Percentiles rank a stretch among this genome's conserved stretches.
These are phyloP conservation scores for Meganola albula DNA, from an alignment of 2,888 invertebrate genomes.

Conservation along the genomic window DNA sequence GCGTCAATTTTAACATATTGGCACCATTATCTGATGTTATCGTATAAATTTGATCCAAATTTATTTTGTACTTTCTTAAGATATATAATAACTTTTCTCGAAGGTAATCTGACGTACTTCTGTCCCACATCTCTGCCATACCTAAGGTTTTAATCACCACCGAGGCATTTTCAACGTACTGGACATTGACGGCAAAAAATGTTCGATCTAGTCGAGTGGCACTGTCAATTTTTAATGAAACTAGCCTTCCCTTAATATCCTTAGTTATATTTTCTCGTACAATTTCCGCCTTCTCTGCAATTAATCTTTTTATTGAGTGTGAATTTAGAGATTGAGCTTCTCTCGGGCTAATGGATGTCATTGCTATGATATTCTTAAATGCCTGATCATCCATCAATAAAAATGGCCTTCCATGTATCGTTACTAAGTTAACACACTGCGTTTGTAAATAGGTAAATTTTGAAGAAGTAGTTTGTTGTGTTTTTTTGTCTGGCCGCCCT, in stretches of 20 bases:
- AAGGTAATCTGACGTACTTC: slow-evolving; percentile 8
- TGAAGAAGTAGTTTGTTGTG: slow-evolving; percentile 1
- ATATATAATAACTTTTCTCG: slow-evolving; percentile 6
- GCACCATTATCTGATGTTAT: slow-evolving; percentile 11
- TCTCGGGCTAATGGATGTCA: neutral
- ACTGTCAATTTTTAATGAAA: slow-evolving; percentile 5
- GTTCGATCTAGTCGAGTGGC: slow-evolving; percentile 6
- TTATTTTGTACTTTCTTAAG: neutral
- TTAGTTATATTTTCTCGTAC: slow-evolving; percentile 5
- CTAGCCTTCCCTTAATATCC: slow-evolving; percentile 4
- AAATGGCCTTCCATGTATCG: slow-evolving; percentile 2
- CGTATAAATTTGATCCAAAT: slow-evolving; percentile 5
- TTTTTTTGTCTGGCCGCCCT: slow-evolving; percentile 1
- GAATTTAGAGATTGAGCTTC: slow-evolving; percentile 1
- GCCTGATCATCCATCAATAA: slow-evolving; percentile 3
- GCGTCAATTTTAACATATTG: slow-evolving; percentile 12
- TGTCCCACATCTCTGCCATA: slow-evolving; percentile 5
- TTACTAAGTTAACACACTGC: slow-evolving; percentile 4
- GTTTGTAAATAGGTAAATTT: slow-evolving; percentile 1
- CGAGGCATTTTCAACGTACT: slow-evolving; percentile 6
- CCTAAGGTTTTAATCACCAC: slow-evolving; percentile 7
- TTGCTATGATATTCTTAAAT: slow-evolving; percentile 4
- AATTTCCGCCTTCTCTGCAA: slow-evolving; percentile 5
- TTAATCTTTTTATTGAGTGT: slow-evolving; percentile 5
- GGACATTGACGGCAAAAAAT: slow-evolving; percentile 7